phyloP scores from a whole-genome alignment of 2,888 invertebrate species.

The Drosophila picticornis region DNA sequence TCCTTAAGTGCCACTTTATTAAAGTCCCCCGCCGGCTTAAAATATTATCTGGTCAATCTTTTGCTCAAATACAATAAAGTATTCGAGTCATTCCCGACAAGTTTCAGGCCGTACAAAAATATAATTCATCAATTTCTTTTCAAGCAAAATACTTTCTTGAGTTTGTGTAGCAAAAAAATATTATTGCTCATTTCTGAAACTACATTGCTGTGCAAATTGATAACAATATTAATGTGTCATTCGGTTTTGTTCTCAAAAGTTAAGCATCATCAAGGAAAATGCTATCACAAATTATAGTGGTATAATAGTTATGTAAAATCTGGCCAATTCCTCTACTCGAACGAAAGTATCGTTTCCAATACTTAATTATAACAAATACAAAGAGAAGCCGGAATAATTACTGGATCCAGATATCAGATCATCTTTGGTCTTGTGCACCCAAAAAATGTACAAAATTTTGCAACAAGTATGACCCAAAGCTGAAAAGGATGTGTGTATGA shows the following conservation, averaged over 20 bases:
- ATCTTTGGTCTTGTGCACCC: background rate
- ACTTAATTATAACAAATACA: background rate
- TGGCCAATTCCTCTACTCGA: too few species aligned
- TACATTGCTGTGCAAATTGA: background rate
- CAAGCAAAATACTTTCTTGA: background rate
- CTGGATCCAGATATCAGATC: background rate
- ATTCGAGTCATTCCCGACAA: background rate
- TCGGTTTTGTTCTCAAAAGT: background rate
- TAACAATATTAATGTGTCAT: background rate
- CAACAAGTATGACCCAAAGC: background rate
- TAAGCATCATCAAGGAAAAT: background rate
- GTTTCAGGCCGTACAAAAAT: background rate
- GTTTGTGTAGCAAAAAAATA: background rate
- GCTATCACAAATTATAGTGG: background rate
- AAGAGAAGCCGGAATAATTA: background rate
- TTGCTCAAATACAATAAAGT: background rate
- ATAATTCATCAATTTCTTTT: background rate
- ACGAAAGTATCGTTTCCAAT: background rate
- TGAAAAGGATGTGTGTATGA: background rate
- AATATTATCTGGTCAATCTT: background rate
- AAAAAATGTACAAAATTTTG: fast-evolving
- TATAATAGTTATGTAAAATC: too few species aligned
- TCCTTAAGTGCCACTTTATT: background rate
- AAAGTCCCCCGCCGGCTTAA: background rate
- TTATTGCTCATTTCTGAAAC: background rate